These are phyloP conservation scores for Gryllus longicercus DNA, from an alignment of 2,888 invertebrate genomes.

Conservation along the genomic window DNA sequence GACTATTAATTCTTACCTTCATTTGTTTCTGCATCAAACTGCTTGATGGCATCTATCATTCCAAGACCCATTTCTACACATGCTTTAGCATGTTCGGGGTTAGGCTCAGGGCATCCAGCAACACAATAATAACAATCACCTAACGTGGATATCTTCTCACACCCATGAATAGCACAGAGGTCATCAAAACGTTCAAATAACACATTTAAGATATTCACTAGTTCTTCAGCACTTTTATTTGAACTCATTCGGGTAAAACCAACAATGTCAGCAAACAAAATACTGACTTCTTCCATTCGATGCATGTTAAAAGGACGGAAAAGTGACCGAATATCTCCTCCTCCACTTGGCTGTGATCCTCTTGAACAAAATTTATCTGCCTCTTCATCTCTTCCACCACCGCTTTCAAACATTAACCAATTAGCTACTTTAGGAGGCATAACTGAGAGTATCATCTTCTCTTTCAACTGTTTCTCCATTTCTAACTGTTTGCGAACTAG, in stretches of 20 bases:
- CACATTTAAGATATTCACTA: conserved; percentile 93
- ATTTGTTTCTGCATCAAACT: conserved; percentile 86
- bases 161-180: conserved; percentile 80
- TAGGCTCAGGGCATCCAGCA: conserved; percentile 91
- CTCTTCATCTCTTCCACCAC: conserved; percentile 49
- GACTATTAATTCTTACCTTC: conserved; percentile 56
- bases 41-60: conserved; percentile 89
- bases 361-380: conserved; percentile 41
- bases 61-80: conserved; percentile 96
- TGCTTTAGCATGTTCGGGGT: conserved; percentile 87
- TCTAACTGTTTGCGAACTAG: conserved; percentile 85
- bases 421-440: conserved; percentile 93
- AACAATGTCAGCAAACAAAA: conserved; percentile 95
- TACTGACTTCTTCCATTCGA: conserved; percentile 93
- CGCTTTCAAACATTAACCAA: conserved; percentile 76
- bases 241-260: conserved; percentile 97
- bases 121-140: conserved; percentile 94
- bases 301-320: conserved; percentile 97
- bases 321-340: conserved; percentile 66
- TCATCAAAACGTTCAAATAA: conserved; percentile 93
- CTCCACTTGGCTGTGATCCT: conserved; percentile 28
- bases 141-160: conserved; percentile 95
- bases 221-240: conserved; percentile 91
- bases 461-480: conserved; percentile 90
- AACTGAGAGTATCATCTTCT: conserved; percentile 95